phyloP scores from a whole-genome alignment of 2,113 vertebrate species.

The Eptesicus fuscus region DNA sequence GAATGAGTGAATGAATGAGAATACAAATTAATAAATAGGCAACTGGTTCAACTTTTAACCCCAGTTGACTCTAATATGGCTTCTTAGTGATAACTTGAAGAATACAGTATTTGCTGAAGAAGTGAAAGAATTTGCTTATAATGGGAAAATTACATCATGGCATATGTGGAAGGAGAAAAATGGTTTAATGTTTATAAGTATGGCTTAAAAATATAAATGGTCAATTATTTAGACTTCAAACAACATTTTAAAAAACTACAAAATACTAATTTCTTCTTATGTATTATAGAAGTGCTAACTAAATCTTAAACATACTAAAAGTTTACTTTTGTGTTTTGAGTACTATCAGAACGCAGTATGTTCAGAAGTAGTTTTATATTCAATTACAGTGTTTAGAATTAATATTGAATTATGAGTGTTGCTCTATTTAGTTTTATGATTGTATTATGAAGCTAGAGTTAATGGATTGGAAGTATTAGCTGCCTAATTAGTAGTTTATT shows the following conservation, averaged over 20 bases:
- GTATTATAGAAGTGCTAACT: background rate
- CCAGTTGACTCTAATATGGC: background rate
- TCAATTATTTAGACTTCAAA: slow-evolving; percentile 12
- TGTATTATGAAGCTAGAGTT: slow-evolving; percentile 40
- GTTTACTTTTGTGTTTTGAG: slow-evolving; percentile 36
- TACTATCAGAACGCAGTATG: background rate
- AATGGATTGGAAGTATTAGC: slow-evolving; percentile 57
- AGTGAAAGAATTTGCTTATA: background rate
- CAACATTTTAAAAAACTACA: background rate
- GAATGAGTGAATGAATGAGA: background rate
- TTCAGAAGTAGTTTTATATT: slow-evolving; percentile 51
- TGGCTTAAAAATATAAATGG: background rate
- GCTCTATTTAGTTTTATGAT: slow-evolving; percentile 55
- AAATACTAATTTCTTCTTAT: background rate
- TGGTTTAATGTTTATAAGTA: background rate
- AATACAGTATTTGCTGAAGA: background rate
- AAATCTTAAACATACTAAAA: slow-evolving; percentile 19
- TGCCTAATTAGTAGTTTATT: slow-evolving; percentile 42
- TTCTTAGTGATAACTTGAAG: background rate
- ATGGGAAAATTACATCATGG: background rate
- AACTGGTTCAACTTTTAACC: background rate
- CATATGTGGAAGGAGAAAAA: background rate
- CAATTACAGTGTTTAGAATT: slow-evolving; percentile 44
- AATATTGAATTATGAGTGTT: slow-evolving; percentile 53
- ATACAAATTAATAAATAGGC: background rate